Conservation (phyloP, 2,888 invertebrate genomes). For the Drosophila paucipuncta region DNA sequence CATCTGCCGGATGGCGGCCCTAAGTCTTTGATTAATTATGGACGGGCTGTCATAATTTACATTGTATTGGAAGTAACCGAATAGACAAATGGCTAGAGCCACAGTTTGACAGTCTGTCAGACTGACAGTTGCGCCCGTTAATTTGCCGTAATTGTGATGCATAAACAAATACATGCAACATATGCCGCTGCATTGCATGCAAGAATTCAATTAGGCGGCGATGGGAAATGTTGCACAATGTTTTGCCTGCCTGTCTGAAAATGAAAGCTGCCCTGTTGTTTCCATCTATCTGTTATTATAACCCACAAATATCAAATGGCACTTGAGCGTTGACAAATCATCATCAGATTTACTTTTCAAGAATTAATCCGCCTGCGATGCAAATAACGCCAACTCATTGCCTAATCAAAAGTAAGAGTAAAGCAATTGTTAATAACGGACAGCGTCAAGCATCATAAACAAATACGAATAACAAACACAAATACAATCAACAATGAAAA, state of each 20-base stretch:
- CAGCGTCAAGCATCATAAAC: slow-evolving; percentile 24
- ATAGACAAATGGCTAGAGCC: slow-evolving; percentile 5
- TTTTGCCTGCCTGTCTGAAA: slow-evolving; percentile 45
- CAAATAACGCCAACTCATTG: slow-evolving; percentile 63
- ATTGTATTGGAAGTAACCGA: slow-evolving; percentile 39
- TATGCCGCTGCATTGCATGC: slow-evolving; percentile 51
- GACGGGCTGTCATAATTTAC: slow-evolving; percentile 78
- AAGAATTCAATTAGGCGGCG: slow-evolving; percentile 61
- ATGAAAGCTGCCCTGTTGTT: slow-evolving; percentile 59
- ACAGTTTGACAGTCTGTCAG: slow-evolving; percentile 28
- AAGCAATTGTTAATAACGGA: slow-evolving; percentile 61
- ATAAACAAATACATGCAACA: slow-evolving; percentile 27
- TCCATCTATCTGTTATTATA: slow-evolving; percentile 56
- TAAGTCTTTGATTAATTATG: slow-evolving; percentile 81
- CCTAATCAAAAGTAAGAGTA: slow-evolving; percentile 81
- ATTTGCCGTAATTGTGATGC: slow-evolving; percentile 58
- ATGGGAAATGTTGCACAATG: slow-evolving; percentile 62
- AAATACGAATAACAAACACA: slow-evolving; percentile 35
- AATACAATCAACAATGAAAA: slow-evolving; percentile 76
- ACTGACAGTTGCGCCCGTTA: slow-evolving; percentile 51
- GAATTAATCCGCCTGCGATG: slow-evolving; percentile 68
- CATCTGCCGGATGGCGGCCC: slow-evolving; percentile 58
- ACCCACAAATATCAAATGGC: slow-evolving; percentile 53
- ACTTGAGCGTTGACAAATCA: slow-evolving; percentile 73
- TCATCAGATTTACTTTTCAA: slow-evolving; percentile 77